A percentile compares a stretch with the other conserved stretches of the same genome.
Conservation (phyloP, 2,113 vertebrate species). For the Hemiscyllium ocellatum region DNA sequence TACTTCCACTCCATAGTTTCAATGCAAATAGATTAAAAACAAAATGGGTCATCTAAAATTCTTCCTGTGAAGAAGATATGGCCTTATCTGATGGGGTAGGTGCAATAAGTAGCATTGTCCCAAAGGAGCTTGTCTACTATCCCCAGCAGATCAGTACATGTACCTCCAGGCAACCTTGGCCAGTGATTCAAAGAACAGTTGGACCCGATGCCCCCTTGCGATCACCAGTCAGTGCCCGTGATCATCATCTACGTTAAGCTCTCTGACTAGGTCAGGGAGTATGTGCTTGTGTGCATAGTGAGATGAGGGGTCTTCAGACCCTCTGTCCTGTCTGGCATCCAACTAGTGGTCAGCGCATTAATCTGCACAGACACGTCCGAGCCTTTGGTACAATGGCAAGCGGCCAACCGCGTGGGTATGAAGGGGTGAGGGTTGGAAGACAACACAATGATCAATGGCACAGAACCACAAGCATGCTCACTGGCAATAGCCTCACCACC, state of each 20-base stretch:
- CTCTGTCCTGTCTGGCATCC: background rate
- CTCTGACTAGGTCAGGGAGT: background rate
- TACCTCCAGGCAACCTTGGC: background rate
- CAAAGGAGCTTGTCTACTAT: background rate
- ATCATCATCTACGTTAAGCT: background rate
- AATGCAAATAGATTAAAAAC: background rate
- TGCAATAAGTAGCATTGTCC: background rate
- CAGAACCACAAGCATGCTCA: background rate
- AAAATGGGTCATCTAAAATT: background rate
- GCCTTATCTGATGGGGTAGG: too few species aligned
- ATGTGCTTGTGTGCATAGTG: background rate
- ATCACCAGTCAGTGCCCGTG: background rate
- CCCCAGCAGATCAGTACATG: background rate
- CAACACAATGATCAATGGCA: background rate
- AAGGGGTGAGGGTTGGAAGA: background rate
- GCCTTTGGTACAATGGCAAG: background rate
- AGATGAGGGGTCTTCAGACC: background rate
- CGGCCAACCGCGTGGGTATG: background rate
- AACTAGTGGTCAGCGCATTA: background rate
- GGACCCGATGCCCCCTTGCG: background rate
- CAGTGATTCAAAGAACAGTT: background rate
- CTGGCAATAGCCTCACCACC: background rate
- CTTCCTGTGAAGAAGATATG: background rate
- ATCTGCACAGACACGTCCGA: background rate
- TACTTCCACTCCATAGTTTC: background rate